Evolutionary conservation across 35 echinoderm and acorn worm species (phyloP).

Genomic region (Stichopus chloronotus): DNA sequence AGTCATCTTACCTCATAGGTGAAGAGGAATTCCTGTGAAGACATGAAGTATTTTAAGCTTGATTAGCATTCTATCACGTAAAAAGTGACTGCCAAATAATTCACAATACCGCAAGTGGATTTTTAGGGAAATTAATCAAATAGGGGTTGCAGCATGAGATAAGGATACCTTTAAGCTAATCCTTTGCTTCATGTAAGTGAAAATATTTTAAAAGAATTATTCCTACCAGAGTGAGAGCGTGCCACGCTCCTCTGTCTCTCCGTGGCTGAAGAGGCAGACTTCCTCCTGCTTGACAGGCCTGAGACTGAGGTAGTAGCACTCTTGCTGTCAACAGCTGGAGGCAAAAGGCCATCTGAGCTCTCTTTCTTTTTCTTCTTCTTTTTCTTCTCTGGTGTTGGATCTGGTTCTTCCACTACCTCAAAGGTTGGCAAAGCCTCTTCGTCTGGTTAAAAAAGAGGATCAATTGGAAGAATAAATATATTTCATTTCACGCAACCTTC

Average conservation of each 20-base stretch:
- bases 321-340: slow-evolving; percentile 24
- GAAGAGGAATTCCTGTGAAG: no score
- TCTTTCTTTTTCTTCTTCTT: slow-evolving; percentile 75
- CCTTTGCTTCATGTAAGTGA: no score
- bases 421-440: slow-evolving; percentile 46
- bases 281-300: slow-evolving; percentile 25
- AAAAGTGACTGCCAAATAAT: no score
- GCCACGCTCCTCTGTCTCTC: slow-evolving; percentile 25
- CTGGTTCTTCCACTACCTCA: slow-evolving; percentile 8
- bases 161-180: no score
- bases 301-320: slow-evolving; percentile 37
- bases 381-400: slow-evolving; percentile 48
- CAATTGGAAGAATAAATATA: background rate
- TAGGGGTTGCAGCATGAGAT: no score
- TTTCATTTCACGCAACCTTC: no score
- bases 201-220: background rate
- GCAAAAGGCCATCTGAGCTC: background rate
- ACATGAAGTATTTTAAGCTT: no score
- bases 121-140: no score
- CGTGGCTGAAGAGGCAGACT: slow-evolving; percentile 24
- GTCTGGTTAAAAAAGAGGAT: slow-evolving; percentile 17
- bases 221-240: background rate
- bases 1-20: no score
- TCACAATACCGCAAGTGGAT: no score
- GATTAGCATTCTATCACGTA: no score